Conservation (phyloP, 2,888 invertebrate species). For the Nezara viridula region DNA sequence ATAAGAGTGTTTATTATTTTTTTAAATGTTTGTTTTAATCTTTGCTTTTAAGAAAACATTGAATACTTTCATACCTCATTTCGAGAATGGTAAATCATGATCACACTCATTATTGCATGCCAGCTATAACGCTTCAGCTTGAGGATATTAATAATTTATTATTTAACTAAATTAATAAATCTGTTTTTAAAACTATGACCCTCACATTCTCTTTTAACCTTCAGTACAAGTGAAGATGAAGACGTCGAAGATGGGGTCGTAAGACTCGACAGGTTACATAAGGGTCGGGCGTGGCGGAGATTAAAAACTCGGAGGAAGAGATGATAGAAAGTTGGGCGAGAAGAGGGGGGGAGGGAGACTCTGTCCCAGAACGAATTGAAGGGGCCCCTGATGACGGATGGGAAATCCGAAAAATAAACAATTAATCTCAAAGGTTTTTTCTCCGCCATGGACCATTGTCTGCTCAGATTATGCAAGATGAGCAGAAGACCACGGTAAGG, state of each 20-base stretch:
- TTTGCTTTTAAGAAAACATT: too few species aligned
- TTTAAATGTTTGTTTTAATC: too few species aligned
- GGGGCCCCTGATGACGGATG: not conserved
- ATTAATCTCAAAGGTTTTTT: not conserved
- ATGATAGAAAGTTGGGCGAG: constrained; percentile 10
- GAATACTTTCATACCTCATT: too few species aligned
- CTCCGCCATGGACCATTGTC: not conserved
- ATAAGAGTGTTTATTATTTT: too few species aligned
- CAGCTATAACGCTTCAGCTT: too few species aligned
- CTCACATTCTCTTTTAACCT: not conserved
- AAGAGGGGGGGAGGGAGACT: not conserved
- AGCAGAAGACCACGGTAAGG: not conserved
- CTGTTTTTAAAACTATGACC: too few species aligned
- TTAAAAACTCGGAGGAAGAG: constrained; percentile 39
- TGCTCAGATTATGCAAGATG: not conserved
- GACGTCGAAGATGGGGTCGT: not conserved
- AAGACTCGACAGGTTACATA: constrained; percentile 9
- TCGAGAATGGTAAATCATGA: too few species aligned
- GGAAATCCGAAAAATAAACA: constrained; percentile 38
- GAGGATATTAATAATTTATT: too few species aligned
- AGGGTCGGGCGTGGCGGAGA: constrained; percentile 9
- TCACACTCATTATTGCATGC: too few species aligned
- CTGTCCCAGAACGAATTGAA: not conserved
- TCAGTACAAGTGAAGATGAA: not conserved
- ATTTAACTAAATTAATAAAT: too few species aligned